These are phyloP conservation scores for Seira sanloemensis DNA, from an alignment of 2,888 invertebrate species.

Conservation along the genomic window DNA sequence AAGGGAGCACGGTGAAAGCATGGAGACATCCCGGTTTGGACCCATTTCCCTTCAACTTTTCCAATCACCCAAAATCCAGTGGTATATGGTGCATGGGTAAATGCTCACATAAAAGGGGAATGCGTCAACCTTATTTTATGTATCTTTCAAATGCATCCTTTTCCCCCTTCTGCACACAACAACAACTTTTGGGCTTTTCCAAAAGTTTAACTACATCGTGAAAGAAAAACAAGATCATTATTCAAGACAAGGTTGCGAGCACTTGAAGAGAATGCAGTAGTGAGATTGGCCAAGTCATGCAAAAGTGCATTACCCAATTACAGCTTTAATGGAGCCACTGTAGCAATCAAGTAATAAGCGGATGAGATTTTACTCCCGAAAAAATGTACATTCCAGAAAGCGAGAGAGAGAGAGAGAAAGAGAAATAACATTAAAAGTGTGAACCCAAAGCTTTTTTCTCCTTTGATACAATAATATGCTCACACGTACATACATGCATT, in stretches of 20 bases:
- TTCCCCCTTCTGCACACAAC: not conserved
- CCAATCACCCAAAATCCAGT: conserved; percentile 59
- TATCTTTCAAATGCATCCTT: not conserved
- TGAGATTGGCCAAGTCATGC: no score
- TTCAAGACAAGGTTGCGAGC: not conserved
- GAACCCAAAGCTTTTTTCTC: no score
- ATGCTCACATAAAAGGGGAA: conserved; percentile 27
- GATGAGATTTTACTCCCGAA: no score
- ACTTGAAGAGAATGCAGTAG: no score
- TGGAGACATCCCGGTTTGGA: conserved; percentile 52
- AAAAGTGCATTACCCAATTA: no score
- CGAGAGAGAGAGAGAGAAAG: no score
- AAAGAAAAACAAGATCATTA: not conserved
- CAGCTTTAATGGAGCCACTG: no score
- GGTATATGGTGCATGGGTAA: conserved; percentile 47
- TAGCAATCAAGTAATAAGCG: no score
- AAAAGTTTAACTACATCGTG: not conserved
- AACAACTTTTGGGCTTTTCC: no score
- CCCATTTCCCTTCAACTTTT: conserved; percentile 64
- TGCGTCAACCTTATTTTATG: conserved; percentile 6
- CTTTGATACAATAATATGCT: no score
- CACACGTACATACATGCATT: no score
- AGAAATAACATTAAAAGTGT: not conserved
- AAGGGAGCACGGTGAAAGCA: not conserved
- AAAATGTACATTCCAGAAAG: no score